Conservation (phyloP, 2,113 vertebrate species). For the Zosterops japonicus region DNA sequence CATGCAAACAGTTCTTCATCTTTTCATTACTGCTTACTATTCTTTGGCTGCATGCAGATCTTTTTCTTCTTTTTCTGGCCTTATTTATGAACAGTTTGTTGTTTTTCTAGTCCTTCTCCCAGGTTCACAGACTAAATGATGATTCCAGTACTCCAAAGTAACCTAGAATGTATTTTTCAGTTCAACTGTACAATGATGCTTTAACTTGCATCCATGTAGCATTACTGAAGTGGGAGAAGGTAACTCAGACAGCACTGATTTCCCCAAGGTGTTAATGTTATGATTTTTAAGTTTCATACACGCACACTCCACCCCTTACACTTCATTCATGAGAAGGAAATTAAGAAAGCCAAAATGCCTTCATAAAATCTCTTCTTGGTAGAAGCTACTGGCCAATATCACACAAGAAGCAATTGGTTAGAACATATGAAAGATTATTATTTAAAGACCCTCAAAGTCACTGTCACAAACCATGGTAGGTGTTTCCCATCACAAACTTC, state of each 20-base stretch:
- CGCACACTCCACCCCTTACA: fast-evolving
- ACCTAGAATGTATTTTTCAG: background rate
- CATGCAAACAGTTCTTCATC: background rate
- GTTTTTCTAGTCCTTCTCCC: background rate
- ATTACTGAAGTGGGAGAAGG: background rate
- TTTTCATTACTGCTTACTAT: background rate
- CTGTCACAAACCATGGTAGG: background rate
- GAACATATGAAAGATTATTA: background rate
- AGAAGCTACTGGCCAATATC: background rate
- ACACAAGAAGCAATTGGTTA: background rate
- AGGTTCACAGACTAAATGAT: background rate
- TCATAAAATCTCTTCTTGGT: background rate
- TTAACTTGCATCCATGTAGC: background rate
- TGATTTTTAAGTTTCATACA: background rate
- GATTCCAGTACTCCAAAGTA: background rate
- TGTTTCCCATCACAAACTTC: background rate
- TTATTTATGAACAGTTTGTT: background rate
- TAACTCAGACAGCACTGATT: background rate
- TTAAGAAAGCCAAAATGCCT: background rate
- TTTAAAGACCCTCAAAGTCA: background rate
- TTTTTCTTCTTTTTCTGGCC: background rate
- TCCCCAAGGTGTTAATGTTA: background rate
- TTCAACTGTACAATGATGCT: background rate
- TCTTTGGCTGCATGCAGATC: background rate
- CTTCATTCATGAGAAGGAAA: background rate